Conservation (phyloP, 1,140 invertebrate species). For the Diplogasteroides magnus region DNA sequence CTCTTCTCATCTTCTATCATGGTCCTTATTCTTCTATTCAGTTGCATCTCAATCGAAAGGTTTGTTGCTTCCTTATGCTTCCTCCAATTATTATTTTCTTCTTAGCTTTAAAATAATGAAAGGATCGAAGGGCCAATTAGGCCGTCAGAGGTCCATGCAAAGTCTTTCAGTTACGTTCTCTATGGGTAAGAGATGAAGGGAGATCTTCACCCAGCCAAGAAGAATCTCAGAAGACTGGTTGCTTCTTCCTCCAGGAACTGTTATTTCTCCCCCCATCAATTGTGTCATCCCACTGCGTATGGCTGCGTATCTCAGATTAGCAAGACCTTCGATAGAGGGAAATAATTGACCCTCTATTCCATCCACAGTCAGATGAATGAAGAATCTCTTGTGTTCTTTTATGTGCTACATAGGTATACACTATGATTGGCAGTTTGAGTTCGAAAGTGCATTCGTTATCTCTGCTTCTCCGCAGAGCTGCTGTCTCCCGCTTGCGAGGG, state of each 20-base stretch:
- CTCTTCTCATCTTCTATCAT: neutral
- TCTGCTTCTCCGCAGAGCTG: too few species aligned
- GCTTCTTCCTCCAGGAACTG: constrained; percentile 6
- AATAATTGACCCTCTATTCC: neutral
- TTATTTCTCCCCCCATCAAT: constrained; percentile 27
- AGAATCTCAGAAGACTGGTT: constrained; percentile 1
- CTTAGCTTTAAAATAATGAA: too few species aligned
- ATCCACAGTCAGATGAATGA: too few species aligned
- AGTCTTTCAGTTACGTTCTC: neutral
- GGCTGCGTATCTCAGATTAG: constrained; percentile 22
- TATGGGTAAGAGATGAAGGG: neutral
- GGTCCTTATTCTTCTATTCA: neutral
- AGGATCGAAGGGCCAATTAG: too few species aligned
- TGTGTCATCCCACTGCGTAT: constrained; percentile 25
- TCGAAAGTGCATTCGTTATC: too few species aligned
- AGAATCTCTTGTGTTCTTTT: too few species aligned
- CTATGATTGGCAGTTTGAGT: too few species aligned
- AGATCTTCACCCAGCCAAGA: neutral
- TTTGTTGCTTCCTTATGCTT: neutral
- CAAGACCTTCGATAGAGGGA: neutral
- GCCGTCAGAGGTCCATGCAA: too few species aligned
- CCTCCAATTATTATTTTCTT: neutral
- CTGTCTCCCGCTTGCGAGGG: too few species aligned
- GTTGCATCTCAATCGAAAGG: neutral
- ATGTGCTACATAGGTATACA: too few species aligned